phyloP scores from a whole-genome alignment of 2,113 vertebrate genomes.

The Chionomys nivalis region DNA sequence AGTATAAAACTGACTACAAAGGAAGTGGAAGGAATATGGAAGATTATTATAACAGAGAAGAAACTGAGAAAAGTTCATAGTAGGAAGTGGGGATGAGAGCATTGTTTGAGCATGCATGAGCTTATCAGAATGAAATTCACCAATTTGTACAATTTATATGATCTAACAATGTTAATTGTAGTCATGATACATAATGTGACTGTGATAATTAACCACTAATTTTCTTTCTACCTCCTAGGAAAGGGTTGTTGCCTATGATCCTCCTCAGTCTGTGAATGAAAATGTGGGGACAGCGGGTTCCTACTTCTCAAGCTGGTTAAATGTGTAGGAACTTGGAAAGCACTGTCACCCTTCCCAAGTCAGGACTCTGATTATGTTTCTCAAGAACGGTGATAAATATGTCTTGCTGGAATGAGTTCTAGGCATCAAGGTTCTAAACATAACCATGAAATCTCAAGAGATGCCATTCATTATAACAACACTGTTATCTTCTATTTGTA shows the following conservation, averaged over 20 bases:
- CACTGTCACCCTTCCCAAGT: not conserved
- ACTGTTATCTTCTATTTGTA: no score
- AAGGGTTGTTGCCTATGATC: not conserved
- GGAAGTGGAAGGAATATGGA: not conserved
- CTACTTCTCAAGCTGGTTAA: constrained; percentile 24
- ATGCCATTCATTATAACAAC: not conserved
- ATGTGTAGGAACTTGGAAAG: not conserved
- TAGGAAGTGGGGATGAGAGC: not conserved
- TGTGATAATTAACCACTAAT: not conserved
- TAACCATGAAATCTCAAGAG: no score
- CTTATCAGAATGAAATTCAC: not conserved
- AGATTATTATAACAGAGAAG: not conserved
- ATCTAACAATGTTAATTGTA: not conserved
- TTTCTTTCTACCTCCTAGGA: not conserved
- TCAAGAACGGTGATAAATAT: not conserved
- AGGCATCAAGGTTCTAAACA: not conserved
- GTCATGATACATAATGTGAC: not conserved
- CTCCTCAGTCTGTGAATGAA: not conserved
- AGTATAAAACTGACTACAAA: not conserved
- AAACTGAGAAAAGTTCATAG: not conserved
- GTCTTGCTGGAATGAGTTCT: not conserved
- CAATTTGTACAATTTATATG: not conserved
- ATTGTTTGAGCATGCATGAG: not conserved
- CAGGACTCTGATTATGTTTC: not conserved
- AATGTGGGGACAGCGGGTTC: not conserved